Conservation (phyloP, 2,888 invertebrate genomes). For the Masnerella sp. region DNA sequence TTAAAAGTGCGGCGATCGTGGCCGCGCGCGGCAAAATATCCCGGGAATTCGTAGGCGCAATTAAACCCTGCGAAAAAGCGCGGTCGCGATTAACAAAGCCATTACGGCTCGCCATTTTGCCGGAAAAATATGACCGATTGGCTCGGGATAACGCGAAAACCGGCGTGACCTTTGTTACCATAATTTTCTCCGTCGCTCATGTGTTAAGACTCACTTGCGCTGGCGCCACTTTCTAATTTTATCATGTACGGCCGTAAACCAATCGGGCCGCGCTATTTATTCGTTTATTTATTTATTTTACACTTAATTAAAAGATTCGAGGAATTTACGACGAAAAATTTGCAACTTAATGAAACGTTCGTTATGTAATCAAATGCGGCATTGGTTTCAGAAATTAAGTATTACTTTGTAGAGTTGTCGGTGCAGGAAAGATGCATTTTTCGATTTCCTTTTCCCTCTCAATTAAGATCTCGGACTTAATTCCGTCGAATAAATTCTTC, state of each 20-base stretch:
- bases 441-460: no score
- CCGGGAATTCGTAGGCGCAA: neutral
- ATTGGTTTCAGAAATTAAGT: slow-evolving; percentile 3
- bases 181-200: slow-evolving; percentile 39
- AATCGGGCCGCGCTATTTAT: slow-evolving; percentile 33
- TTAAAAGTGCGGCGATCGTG: neutral
- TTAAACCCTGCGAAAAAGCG: slow-evolving; percentile 8
- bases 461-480: no score
- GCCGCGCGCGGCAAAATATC: neutral
- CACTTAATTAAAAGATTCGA: slow-evolving; percentile 50
- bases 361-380: neutral
- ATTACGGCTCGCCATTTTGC: slow-evolving; percentile 1
- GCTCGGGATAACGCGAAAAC: slow-evolving; percentile 34
- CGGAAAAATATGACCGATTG: slow-evolving; percentile 43
- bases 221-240: slow-evolving; percentile 54
- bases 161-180: slow-evolving; percentile 47
- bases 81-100: slow-evolving; percentile 20
- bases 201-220: slow-evolving; percentile 26
- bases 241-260: slow-evolving; percentile 33
- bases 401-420: neutral
- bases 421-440: neutral
- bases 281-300: slow-evolving; percentile 32
- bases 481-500: neutral
- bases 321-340: slow-evolving; percentile 31
- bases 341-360: slow-evolving; percentile 15